Conservation (phyloP, 2,113 vertebrate species). For the Sebastes fasciatus region DNA sequence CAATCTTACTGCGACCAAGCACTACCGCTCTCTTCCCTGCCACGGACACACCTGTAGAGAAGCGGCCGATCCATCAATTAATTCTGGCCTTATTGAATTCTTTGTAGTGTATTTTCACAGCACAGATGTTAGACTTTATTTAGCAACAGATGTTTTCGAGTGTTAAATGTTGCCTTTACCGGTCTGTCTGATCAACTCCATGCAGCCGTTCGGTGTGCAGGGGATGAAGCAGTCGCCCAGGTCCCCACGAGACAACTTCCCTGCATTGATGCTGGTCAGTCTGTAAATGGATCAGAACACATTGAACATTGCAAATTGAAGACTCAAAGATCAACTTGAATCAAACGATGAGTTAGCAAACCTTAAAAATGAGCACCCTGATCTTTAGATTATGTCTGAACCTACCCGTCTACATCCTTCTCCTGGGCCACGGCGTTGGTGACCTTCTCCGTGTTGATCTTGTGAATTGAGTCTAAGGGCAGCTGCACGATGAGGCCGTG, state of each 20-base stretch:
- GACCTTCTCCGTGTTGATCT: conserved; percentile 91
- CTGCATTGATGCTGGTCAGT: conserved; percentile 94
- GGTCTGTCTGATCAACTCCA: conserved; percentile 95
- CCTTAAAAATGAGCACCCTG: not conserved
- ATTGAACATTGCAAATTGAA: not conserved
- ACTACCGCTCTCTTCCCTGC: conserved; percentile 94
- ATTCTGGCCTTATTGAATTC: not conserved
- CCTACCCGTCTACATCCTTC: conserved; percentile 98
- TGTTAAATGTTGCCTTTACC: conserved; percentile 76
- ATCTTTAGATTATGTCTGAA: not conserved
- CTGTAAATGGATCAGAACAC: conserved; percentile 76
- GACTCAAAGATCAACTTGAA: no score
- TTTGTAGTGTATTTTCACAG: not conserved
- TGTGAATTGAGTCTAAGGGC: conserved; percentile 92
- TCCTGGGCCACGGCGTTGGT: conserved; percentile 92
- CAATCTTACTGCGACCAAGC: conserved; percentile 97
- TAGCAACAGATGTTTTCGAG: not conserved
- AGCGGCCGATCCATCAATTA: not conserved
- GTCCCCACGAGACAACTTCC: conserved; percentile 96
- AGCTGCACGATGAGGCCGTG: conserved; percentile 97
- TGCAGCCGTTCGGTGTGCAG: conserved; percentile 96
- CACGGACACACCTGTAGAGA: conserved; percentile 88
- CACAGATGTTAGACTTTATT: not conserved
- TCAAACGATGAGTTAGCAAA: not conserved
- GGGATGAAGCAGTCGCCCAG: conserved; percentile 95